Conservation (phyloP, 1,140 invertebrate species). For the Oscheius sp. region DNA sequence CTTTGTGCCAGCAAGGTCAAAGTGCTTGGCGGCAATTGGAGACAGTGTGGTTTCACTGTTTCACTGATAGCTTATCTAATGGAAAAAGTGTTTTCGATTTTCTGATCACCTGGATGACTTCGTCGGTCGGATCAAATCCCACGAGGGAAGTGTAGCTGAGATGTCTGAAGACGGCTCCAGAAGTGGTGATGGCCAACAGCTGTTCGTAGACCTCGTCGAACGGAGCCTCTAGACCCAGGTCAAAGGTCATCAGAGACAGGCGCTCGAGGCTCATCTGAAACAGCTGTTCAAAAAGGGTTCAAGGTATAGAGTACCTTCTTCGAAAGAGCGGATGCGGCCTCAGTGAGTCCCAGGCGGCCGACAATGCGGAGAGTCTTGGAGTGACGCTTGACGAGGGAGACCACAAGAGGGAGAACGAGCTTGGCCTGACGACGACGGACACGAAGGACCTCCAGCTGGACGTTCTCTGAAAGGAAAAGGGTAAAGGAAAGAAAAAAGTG, state of each 20-base stretch:
- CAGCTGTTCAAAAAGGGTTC: background rate
- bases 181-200: background rate
- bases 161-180: slow-evolving; percentile 23
- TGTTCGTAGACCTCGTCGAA: slow-evolving; percentile 10
- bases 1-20: no score
- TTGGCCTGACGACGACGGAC: background rate
- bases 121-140: slow-evolving; percentile 20
- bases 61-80: background rate
- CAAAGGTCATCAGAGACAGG: slow-evolving; percentile 21
- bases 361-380: slow-evolving; percentile 4
- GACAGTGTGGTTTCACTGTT: no score
- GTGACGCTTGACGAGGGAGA: slow-evolving; percentile 3
- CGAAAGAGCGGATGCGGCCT: background rate
- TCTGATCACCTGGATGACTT: slow-evolving; percentile 14
- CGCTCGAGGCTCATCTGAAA: slow-evolving; percentile 17
- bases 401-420: background rate
- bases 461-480: background rate
- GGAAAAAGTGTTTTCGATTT: background rate
- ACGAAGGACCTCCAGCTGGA: background rate
- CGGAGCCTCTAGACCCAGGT: background rate
- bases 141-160: slow-evolving; percentile 25
- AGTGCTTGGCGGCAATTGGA: no score
- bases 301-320: background rate
- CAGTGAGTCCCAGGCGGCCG: background rate
- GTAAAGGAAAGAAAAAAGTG: background rate